Evolutionary conservation across 2,888 invertebrate species (phyloP).

Genomic region (Deilephila elpenor): DNA sequence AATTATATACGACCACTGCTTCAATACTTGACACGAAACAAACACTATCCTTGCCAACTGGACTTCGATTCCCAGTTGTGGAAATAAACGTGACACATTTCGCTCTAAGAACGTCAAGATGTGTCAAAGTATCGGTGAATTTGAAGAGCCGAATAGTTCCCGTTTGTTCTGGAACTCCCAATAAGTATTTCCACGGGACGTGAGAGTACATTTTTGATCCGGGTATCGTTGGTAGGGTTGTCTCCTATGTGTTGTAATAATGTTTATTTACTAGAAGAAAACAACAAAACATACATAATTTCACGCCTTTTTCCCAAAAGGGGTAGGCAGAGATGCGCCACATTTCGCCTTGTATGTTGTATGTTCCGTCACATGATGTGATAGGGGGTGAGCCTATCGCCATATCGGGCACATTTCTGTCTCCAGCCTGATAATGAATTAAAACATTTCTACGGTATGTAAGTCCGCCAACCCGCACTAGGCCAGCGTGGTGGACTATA

Average conservation of each 20-base stretch:
- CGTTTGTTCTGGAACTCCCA: neutral
- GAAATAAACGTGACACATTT: neutral
- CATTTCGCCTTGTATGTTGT: no score
- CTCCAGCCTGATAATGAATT: no score
- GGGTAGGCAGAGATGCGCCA: no score
- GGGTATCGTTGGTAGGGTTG: neutral
- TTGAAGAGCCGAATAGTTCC: constrained; percentile 7
- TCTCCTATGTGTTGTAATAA: neutral
- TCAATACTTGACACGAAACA: neutral
- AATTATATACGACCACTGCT: neutral
- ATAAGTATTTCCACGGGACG: constrained; percentile 19
- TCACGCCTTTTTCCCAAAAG: no score
- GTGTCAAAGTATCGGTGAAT: neutral
- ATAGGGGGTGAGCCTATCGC: no score
- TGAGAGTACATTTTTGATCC: constrained; percentile 3
- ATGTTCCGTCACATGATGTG: no score
- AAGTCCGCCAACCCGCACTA: no score
- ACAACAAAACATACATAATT: no score
- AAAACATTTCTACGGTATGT: no score
- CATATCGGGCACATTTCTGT: no score
- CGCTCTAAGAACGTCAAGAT: neutral
- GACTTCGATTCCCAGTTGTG: neutral
- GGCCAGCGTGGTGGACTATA: no score
- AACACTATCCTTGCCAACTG: neutral
- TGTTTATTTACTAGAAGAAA: no score